phyloP scores from a whole-genome alignment of 30 jellyfish, hydroid and myxozoan genomes.

The Aurelia sp. region DNA sequence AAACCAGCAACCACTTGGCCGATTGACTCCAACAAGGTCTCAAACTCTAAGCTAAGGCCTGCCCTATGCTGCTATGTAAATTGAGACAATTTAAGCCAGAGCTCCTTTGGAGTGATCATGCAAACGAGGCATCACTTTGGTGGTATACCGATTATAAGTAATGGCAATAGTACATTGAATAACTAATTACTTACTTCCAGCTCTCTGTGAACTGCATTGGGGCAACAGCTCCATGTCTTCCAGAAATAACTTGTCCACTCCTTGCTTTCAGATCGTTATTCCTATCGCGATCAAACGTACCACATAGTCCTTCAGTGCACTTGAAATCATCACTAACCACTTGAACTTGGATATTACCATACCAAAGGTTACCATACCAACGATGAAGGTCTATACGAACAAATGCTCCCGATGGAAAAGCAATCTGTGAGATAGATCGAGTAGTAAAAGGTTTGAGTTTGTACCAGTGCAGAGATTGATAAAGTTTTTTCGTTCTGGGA shows the following conservation, averaged over 20 bases:
- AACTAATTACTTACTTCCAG: conserved; percentile 72
- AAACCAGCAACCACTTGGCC: too few species aligned
- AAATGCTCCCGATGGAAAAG: conserved; percentile 88
- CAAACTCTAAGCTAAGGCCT: too few species aligned
- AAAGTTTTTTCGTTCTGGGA: too few species aligned
- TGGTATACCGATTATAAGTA: too few species aligned
- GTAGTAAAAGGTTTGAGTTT: too few species aligned
- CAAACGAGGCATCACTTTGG: too few species aligned
- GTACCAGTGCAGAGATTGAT: too few species aligned
- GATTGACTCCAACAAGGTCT: too few species aligned
- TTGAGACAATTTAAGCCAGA: too few species aligned
- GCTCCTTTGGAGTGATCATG: too few species aligned
- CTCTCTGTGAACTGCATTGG: conserved; percentile 80
- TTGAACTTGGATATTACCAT: conserved; percentile 79
- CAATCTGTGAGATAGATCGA: conserved; percentile 40
- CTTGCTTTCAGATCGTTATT: conserved; percentile 73
- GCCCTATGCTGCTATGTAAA: too few species aligned
- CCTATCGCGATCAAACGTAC: conserved; percentile 70
- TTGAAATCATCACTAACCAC: conserved; percentile 80
- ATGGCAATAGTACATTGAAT: too few species aligned
- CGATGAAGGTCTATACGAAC: conserved; percentile 73
- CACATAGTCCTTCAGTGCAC: conserved; percentile 83
- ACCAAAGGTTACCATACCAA: conserved; percentile 80
- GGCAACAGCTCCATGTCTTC: conserved; percentile 64
- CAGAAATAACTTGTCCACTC: conserved; percentile 41